These are phyloP conservation scores for Drosophila robusta DNA, from an alignment of 2,888 invertebrate species.

Conservation along the genomic window DNA sequence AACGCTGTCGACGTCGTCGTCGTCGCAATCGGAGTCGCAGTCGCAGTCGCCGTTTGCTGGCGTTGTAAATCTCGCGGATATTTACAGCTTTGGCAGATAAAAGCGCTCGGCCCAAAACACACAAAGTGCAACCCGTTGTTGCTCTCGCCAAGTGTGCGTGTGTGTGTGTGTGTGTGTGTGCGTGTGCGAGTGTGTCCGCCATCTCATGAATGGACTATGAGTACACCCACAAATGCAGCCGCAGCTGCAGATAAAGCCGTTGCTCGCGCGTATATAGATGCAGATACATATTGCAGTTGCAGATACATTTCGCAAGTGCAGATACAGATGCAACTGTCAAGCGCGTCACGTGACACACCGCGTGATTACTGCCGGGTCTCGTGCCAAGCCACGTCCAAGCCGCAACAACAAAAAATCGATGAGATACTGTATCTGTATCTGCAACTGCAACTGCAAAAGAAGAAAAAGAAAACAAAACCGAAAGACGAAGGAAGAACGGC, in stretches of 20 bases:
- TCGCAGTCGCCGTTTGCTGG: constrained; percentile 38
- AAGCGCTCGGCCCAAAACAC: constrained; percentile 40
- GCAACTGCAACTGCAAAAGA: constrained; percentile 28
- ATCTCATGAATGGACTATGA: constrained; percentile 46
- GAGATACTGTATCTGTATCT: constrained; percentile 42
- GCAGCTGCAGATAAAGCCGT: constrained; percentile 13
- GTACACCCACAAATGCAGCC: constrained; percentile 50
- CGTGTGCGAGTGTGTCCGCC: constrained; percentile 44
- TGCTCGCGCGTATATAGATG: not conserved
- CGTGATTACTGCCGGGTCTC: constrained; percentile 55
- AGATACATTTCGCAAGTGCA: constrained; percentile 17
- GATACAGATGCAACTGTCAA: constrained; percentile 60
- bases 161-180: constrained; percentile 26
- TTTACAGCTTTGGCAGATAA: constrained; percentile 82
- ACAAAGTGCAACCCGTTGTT: constrained; percentile 45
- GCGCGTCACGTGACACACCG: constrained; percentile 66
- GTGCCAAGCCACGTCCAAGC: constrained; percentile 50
- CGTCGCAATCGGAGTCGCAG: constrained; percentile 22
- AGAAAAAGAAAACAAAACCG: constrained; percentile 2
- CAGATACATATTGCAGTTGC: constrained; percentile 3
- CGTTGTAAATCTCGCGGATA: constrained; percentile 84
- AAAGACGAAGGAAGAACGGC: too few relatives aligned
- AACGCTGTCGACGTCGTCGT: constrained; percentile 33
- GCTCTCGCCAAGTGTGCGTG: constrained; percentile 7
- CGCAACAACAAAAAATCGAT: constrained; percentile 46